A percentile compares a stretch with the other conserved stretches of the same genome.
phyloP scores from a whole-genome alignment of 2,797 vertebrate species.

The Gallinago stenura region DNA sequence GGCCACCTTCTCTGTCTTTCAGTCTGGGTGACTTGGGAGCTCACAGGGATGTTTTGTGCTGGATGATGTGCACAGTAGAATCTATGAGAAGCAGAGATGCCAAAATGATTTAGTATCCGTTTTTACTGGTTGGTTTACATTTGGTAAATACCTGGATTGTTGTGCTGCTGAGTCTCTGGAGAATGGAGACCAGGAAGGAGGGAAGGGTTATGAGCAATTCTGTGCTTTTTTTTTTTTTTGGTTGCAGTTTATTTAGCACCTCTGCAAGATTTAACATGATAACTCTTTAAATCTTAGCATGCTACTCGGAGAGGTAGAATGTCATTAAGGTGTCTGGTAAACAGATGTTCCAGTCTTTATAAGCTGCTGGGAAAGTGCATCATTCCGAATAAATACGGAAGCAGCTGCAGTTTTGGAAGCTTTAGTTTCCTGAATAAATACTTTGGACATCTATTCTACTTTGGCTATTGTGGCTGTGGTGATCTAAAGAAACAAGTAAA shows the following conservation, averaged over 20 bases:
- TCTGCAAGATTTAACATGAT: slow-evolving; percentile 31
- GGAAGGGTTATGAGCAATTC: not conserved
- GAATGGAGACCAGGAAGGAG: not conserved
- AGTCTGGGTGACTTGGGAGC: not conserved
- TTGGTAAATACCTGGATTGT: not conserved
- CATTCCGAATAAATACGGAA: not conserved
- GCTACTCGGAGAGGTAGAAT: not conserved
- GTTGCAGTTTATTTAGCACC: slow-evolving; percentile 29
- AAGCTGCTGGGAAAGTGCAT: slow-evolving; percentile 26
- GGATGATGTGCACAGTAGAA: not conserved
- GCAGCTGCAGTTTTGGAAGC: slow-evolving; percentile 36
- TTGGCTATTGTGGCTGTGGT: not conserved
- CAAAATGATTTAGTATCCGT: not conserved
- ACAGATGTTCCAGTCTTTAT: slow-evolving; percentile 55
- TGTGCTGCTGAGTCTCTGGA: not conserved
- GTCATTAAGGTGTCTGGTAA: slow-evolving; percentile 64
- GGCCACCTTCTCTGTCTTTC: not conserved
- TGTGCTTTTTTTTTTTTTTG: not conserved
- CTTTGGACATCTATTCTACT: not conserved
- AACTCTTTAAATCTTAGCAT: slow-evolving; percentile 41
- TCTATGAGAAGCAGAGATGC: not conserved
- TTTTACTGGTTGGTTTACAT: not conserved
- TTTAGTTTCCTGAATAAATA: slow-evolving; percentile 3
- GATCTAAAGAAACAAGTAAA: not conserved
- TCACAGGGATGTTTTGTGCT: not conserved